These are phyloP conservation scores for Tetanocera ferruginea DNA, from an alignment of 2,888 invertebrate species.

Conservation along the genomic window DNA sequence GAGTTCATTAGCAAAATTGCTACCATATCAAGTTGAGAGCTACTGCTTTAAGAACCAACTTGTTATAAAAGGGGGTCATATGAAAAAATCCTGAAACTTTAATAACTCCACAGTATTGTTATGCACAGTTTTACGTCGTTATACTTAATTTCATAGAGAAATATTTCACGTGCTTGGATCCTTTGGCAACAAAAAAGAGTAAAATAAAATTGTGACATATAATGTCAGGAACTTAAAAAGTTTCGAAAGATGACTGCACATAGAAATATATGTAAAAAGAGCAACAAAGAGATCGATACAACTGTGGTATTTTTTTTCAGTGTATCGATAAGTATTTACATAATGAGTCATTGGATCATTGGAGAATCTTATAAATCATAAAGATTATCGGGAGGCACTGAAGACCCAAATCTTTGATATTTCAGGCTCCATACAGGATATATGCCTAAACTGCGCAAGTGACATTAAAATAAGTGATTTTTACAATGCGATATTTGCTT, in stretches of 20 bases:
- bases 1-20: not conserved
- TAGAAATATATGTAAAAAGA: not conserved
- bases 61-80: not conserved
- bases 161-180: not conserved
- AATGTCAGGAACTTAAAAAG: not conserved
- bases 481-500: not conserved
- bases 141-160: not conserved
- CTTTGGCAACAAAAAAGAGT: not conserved
- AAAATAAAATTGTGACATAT: not conserved
- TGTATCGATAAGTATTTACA: not conserved
- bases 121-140: not conserved
- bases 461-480: not conserved
- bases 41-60: not conserved
- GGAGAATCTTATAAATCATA: not conserved
- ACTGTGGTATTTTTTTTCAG: slow-evolving; percentile 7
- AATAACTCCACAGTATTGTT: not conserved
- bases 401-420: not conserved
- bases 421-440: not conserved
- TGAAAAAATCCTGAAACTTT: not conserved
- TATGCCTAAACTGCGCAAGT: not conserved
- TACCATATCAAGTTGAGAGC: not conserved
- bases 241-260: not conserved
- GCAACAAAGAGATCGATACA: not conserved
- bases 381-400: not conserved
- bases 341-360: not conserved